phyloP scores from a whole-genome alignment of 2,888 invertebrate genomes.

The Ptychoptera contaminata region DNA sequence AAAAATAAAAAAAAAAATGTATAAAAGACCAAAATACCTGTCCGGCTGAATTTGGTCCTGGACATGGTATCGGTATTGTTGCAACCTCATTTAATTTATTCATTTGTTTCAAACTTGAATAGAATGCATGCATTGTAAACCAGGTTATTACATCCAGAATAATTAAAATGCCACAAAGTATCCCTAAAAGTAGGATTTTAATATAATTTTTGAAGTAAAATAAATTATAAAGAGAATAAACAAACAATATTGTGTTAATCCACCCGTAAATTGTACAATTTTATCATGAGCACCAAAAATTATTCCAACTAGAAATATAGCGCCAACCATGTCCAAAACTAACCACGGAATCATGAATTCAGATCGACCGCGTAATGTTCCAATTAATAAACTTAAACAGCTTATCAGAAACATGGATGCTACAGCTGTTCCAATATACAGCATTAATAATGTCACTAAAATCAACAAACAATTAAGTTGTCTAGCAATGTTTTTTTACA shows the following conservation, averaged over 20 bases:
- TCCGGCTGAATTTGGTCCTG: constrained; percentile 21
- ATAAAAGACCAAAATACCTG: constrained; percentile 13
- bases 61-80: constrained; percentile 30
- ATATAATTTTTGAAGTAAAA: background rate
- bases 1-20: background rate
- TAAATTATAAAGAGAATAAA: constrained; percentile 4
- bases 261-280: constrained; percentile 21
- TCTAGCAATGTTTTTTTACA: background rate
- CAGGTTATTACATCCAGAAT: constrained; percentile 24
- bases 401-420: constrained; percentile 22
- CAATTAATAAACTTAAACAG: constrained; percentile 24
- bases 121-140: constrained; percentile 26
- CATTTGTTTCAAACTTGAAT: constrained; percentile 25
- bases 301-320: constrained; percentile 16
- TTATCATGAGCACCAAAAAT: constrained; percentile 13
- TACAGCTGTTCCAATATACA: constrained; percentile 20
- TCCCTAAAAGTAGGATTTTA: constrained; percentile 14
- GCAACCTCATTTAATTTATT: constrained; percentile 29
- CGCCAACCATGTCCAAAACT: constrained; percentile 22
- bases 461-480: background rate
- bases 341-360: constrained; percentile 27
- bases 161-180: constrained; percentile 19
- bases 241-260: constrained; percentile 25
- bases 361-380: constrained; percentile 25
- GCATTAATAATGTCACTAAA: constrained; percentile 20